Evolutionary conservation across 2,113 vertebrate genomes (phyloP).

Genomic region (Neoarius graeffei): DNA sequence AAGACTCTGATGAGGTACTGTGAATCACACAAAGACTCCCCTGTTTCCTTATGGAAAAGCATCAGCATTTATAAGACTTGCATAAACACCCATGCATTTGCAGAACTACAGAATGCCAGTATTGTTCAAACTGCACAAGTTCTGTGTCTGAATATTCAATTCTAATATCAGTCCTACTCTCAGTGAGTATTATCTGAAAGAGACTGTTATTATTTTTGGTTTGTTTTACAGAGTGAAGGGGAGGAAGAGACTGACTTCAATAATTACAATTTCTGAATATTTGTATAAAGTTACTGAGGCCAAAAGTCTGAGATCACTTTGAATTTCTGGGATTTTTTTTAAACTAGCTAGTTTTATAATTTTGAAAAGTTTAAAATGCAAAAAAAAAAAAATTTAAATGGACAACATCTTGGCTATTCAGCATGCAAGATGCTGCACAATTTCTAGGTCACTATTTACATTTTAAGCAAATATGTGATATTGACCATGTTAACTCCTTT

Average conservation of each 20-base stretch:
- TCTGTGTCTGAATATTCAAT: background rate
- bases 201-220: background rate
- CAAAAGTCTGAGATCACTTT: background rate
- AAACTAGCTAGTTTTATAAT: background rate
- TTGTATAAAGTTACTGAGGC: background rate
- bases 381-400: background rate
- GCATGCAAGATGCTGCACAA: background rate
- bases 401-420: background rate
- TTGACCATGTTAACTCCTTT: background rate
- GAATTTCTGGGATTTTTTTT: background rate
- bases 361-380: background rate
- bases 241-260: slow-evolving; percentile 18
- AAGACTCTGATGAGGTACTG: slow-evolving; percentile 64
- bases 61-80: slow-evolving; percentile 13
- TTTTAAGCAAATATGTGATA: background rate
- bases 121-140: slow-evolving; percentile 1
- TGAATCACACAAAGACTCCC: slow-evolving; percentile 4
- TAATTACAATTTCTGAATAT: background rate
- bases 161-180: background rate
- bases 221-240: slow-evolving; percentile 42
- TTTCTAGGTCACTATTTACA: background rate
- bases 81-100: background rate
- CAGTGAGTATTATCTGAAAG: background rate
- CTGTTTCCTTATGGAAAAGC: background rate
- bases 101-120: background rate